A percentile compares a stretch with the other conserved stretches of the same genome.
Evolutionary conservation across 2,113 vertebrate genomes (phyloP).

Genomic region (Onychostoma macrolepis): DNA sequence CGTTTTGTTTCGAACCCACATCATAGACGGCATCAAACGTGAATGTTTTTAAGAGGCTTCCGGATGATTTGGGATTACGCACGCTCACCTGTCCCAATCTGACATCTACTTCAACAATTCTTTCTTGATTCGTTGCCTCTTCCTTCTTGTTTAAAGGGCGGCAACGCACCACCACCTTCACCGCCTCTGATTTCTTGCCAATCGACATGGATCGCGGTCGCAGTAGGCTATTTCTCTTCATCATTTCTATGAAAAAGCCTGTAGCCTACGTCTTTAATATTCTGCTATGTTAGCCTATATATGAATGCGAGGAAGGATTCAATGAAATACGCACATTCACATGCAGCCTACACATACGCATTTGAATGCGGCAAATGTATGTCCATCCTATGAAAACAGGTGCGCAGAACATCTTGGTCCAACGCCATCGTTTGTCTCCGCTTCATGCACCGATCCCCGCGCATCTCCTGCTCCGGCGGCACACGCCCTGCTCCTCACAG

Average conservation of each 20-base stretch:
- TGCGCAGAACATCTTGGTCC: constrained; percentile 3
- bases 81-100: constrained; percentile 91
- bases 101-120: constrained; percentile 86
- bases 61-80: constrained; percentile 84
- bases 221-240: constrained; percentile 50
- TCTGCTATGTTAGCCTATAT: not conserved
- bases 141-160: constrained; percentile 87
- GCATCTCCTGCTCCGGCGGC: constrained; percentile 44
- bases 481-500: constrained; percentile 57
- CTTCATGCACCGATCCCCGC: not conserved
- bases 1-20: constrained; percentile 83
- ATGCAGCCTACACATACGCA: not conserved
- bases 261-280: not conserved
- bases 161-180: constrained; percentile 94
- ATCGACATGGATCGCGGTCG: constrained; percentile 71
- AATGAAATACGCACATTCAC: constrained; percentile 37
- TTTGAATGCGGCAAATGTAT: not conserved
- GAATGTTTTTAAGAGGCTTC: constrained; percentile 89
- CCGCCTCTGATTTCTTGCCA: constrained; percentile 82
- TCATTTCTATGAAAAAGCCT: constrained; percentile 26
- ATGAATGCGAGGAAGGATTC: not conserved
- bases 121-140: constrained; percentile 76
- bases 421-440: not conserved
- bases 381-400: not conserved
- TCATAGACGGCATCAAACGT: constrained; percentile 95